Evolutionary conservation across 2,888 invertebrate species (phyloP), one percentile per base, ranked within the genome.

Genomic region (Miltochrista miniata): DNA sequence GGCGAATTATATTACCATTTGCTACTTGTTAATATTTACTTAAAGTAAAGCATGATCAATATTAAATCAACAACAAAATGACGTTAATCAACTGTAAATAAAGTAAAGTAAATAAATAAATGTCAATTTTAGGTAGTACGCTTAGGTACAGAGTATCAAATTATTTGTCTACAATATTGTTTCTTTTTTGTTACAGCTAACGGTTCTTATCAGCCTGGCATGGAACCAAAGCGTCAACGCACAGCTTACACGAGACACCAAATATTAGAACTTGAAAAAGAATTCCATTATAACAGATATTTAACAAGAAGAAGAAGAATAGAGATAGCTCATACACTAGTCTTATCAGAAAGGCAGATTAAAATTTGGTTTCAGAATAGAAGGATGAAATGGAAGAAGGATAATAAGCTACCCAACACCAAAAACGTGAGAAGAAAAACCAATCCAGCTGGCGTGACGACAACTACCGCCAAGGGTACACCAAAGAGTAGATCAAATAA

Each of bases 181-280:
- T 30, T 42, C 13, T 81, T 83, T 85, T 85, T 86, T 86, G 8
- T 93, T 93, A 58, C 94, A 97, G 97, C 96, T 42, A 97, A 96
- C 83, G 97, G 97, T 59, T 94, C 95, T 44, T 98, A 94, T 85
- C 96, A 96, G 84, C 97, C 97, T 8, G 97, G 97, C 55, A 97
- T 97, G 96, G 98, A 98, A 85, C 97, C 98, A 46, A 98, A 98
- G 87, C 94, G 99, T 60, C 98, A 98, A 85, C 94, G 99, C 72
- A 99, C 98, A 68, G 98, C 98, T 59, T 99, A 99, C 93, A 99
- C 98, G 56, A 95, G 98, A 85, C 98, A 98, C 93, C 99, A 99
- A 93, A 98, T 98, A 81, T 93, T 99, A 84, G 98, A 99, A 90
- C 93, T 99, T 79, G 98, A 98, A 86, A 98, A 98, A 85, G 98